Conservation (phyloP, 2,888 invertebrate genomes). For the Mylabris sibirica region DNA sequence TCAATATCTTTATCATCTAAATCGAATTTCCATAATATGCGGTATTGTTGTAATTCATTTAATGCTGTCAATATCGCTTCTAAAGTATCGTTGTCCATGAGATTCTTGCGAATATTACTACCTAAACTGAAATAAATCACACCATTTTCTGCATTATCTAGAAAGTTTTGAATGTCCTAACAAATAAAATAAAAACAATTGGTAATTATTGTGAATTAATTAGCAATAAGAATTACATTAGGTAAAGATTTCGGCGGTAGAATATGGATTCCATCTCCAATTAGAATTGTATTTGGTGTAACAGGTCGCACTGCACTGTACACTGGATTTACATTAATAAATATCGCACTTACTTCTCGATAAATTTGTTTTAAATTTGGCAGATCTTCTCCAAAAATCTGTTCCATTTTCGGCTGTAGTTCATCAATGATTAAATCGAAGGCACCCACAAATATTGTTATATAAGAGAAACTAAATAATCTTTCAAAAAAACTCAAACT, state of each 20-base stretch:
- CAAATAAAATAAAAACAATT: background rate
- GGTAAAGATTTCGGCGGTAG: slow-evolving; percentile 20
- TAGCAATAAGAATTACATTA: background rate
- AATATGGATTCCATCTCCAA: slow-evolving; percentile 52
- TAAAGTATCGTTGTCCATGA: background rate
- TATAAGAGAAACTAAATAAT: slow-evolving; percentile 34
- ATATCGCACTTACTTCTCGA: slow-evolving; percentile 51
- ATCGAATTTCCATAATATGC: background rate
- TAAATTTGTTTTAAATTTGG: slow-evolving; percentile 45
- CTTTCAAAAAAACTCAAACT: slow-evolving; percentile 49
- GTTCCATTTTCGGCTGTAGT: slow-evolving; percentile 29
- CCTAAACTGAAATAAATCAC: slow-evolving; percentile 38
- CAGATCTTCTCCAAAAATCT: slow-evolving; percentile 50
- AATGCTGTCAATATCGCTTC: background rate
- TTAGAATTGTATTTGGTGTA: slow-evolving; percentile 51
- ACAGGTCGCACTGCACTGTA: slow-evolving; percentile 50
- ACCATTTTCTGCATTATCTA: slow-evolving; percentile 30
- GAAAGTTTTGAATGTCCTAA: slow-evolving; percentile 29
- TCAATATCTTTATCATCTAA: background rate
- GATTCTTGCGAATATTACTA: background rate
- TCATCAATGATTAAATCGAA: slow-evolving; percentile 13
- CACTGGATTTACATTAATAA: slow-evolving; percentile 52
- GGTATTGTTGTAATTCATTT: background rate
- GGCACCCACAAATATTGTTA: slow-evolving; percentile 11
- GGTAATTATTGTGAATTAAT: background rate